phyloP scores from a whole-genome alignment of 1,140 invertebrate species.

The Paralvinella palmiformis region DNA sequence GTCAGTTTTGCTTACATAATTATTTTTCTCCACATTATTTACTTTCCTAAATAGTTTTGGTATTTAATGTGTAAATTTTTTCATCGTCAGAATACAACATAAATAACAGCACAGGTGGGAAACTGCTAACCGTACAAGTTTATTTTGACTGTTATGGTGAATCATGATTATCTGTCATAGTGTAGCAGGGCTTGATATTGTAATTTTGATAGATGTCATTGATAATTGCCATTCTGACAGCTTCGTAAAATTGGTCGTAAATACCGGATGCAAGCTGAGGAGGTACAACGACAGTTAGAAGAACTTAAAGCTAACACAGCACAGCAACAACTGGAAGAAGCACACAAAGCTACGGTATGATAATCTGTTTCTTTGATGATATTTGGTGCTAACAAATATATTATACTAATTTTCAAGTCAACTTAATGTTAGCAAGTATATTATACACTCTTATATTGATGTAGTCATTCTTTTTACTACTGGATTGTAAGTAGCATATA shows the following conservation, averaged over 20 bases:
- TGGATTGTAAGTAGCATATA: not conserved
- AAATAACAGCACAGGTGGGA: no score
- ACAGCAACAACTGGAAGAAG: conserved; percentile 1
- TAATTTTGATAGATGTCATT: not conserved
- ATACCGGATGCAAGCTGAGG: conserved; percentile 81
- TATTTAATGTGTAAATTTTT: no score
- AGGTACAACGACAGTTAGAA: conserved; percentile 47
- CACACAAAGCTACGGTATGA: not conserved
- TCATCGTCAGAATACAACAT: no score
- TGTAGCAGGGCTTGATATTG: not conserved
- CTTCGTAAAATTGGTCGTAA: conserved; percentile 86
- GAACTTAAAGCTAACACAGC: conserved; percentile 56
- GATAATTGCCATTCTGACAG: conserved; percentile 44
- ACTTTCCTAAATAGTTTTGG: no score
- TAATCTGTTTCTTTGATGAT: not conserved
- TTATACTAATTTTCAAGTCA: not conserved
- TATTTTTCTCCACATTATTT: no score
- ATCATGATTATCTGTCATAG: not conserved
- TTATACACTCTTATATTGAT: not conserved
- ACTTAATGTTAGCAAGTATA: not conserved
- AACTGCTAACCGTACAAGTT: no score
- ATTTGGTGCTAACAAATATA: not conserved
- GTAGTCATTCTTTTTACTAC: no score
- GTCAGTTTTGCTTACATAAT: no score
- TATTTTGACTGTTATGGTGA: not conserved